phyloP scores from a whole-genome alignment of 2,113 vertebrate genomes.

The Perca flavescens region DNA sequence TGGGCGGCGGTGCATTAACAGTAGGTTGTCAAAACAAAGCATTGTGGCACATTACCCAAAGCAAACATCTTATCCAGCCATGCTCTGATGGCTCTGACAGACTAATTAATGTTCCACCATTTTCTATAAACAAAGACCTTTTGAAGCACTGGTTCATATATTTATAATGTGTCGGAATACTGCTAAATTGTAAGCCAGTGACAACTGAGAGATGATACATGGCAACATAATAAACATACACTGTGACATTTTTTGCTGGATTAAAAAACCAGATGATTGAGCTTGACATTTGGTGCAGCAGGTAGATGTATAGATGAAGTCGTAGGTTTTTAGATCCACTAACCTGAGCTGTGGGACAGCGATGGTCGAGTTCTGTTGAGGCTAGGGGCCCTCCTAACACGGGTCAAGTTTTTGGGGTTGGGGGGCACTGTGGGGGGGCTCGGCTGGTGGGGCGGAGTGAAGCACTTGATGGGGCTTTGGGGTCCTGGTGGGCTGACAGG shows the following conservation, averaged over 20 bases:
- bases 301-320: neutral
- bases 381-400: conserved; percentile 83
- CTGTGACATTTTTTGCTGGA: neutral
- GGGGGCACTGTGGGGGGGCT: conserved; percentile 79
- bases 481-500: conserved; percentile 55
- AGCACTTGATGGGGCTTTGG: conserved; percentile 71
- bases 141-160: conserved; percentile 29
- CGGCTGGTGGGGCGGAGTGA: conserved; percentile 81
- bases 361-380: conserved; percentile 80
- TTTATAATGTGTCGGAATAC: conserved; percentile 23
- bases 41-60: conserved; percentile 47
- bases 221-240: conserved; percentile 2
- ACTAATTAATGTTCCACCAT: conserved; percentile 50
- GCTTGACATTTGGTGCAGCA: neutral
- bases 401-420: conserved; percentile 68
- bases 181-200: neutral
- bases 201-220: neutral
- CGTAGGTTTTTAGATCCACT: conserved; percentile 24
- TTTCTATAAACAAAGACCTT: conserved; percentile 43
- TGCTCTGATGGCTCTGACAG: conserved; percentile 36
- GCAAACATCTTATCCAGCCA: conserved; percentile 54
- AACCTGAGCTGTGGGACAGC: conserved; percentile 82
- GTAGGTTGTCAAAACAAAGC: conserved; percentile 69
- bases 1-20: conserved; percentile 52
- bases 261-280: neutral